Evolutionary conservation across 2,113 vertebrate species (phyloP).

Genomic region (Furnarius figulus): DNA sequence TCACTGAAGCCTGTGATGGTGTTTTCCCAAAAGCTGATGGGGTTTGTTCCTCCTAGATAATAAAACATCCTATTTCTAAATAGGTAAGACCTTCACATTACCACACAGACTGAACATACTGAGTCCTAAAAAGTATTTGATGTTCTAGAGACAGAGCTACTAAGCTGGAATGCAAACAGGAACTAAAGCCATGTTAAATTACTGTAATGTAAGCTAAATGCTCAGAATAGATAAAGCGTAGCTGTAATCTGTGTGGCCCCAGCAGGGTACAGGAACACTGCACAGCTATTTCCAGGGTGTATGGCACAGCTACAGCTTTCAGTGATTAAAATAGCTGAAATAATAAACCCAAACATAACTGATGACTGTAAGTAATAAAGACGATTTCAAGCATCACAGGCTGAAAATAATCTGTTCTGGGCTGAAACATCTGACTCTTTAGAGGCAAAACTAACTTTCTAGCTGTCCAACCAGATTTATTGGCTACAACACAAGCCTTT

Average conservation of each 20-base stretch:
- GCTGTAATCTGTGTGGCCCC: neutral
- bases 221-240: neutral
- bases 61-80: neutral
- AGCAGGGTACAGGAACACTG: neutral
- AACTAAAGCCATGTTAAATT: neutral
- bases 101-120: neutral
- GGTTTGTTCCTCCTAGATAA: neutral
- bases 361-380: neutral
- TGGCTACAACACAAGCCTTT: neutral
- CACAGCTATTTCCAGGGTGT: neutral
- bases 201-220: neutral
- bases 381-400: neutral
- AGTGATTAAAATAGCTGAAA: neutral
- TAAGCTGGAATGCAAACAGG: neutral
- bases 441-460: neutral
- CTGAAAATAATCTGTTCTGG: neutral
- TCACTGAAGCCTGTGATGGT: neutral
- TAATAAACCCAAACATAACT: neutral
- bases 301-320: fast-evolving
- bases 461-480: neutral
- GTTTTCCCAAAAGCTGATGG: neutral
- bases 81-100: neutral
- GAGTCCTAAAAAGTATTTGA: neutral
- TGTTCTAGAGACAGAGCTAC: neutral
- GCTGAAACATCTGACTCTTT: neutral